Base-by-base conservation (phyloP, 2,113 vertebrate species). In the Pterocles orientalis region DNA sequence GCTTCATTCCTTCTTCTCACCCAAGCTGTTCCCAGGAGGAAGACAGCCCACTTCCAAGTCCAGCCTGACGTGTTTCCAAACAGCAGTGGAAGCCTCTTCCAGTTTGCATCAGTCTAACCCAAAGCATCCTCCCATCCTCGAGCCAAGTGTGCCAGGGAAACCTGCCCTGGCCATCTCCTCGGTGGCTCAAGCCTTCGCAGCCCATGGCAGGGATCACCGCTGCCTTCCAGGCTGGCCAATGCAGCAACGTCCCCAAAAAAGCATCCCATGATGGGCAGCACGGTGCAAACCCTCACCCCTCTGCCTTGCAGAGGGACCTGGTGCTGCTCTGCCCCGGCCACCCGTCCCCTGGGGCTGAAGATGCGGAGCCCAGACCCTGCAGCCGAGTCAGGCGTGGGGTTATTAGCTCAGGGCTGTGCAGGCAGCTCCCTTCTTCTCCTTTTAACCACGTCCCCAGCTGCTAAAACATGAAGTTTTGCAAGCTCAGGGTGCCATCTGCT, bases 91-190 rank as follows among this genome's bases (percentile, higher is more conserved):
- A 93, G 31, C 56, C n/a, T 66, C 60, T 54, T 70, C 72, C 83
- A 78, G 68, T 21, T 62, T 14, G 0, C 2, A 0, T 61, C 31
- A 8, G 4, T 24, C 15, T 57, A 41, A 73, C 18, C 47, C 36
- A n/a, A 68, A 78, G 75, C 29, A 53, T 25, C 45, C 12, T 8
- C 36, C 51, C 31, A 21, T 25, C 3, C 39, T 23, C 6, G 54
- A 83, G 89, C 20, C 53, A 26, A n/a, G 39, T 1, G 19, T 15
- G 62, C 51, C 58, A 39, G 60, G 92, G 81, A 78, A 86, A 56
- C 60, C 61, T 21, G 81, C 77, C 93, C 88, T 48, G 48, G 36
- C 36, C 65, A 2, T 10, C 7, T 2, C 45, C 16, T 20, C 0
- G 0, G 26, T 23, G 82, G 61, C 57, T 88, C 57, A 24, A 66